phyloP scores from a whole-genome alignment of 1,140 invertebrate genomes.

The Phthorimaea operculella region DNA sequence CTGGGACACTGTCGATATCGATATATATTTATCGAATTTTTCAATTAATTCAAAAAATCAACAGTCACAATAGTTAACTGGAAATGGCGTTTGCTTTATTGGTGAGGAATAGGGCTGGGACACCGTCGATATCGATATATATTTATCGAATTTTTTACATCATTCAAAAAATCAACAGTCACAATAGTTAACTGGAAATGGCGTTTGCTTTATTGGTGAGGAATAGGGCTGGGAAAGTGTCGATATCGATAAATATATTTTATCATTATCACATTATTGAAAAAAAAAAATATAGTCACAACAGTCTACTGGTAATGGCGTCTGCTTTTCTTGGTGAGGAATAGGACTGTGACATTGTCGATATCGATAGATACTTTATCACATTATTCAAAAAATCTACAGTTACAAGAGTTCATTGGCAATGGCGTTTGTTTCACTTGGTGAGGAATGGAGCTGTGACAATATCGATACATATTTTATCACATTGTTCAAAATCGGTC shows the following conservation, averaged over 20 bases:
- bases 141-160: no score
- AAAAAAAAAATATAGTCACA: no score
- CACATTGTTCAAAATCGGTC: no score
- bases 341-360: constrained; percentile 13
- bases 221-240: constrained; percentile 18
- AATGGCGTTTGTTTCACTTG: constrained; percentile 63
- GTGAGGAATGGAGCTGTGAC: constrained; percentile 28
- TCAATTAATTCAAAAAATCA: no score
- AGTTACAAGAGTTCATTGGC: no score
- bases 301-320: constrained; percentile 64
- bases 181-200: constrained; percentile 64
- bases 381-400: no score
- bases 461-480: not conserved
- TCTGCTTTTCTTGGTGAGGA: constrained; percentile 59
- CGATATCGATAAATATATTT: not conserved
- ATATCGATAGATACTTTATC: not conserved
- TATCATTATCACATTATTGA: no score
- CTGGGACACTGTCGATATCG: not conserved
- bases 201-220: constrained; percentile 60
- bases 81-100: constrained; percentile 65
- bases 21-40: no score
- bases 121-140: not conserved
- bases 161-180: no score
- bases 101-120: constrained; percentile 28
- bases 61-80: no score